These are phyloP conservation scores for Netelia melanura DNA, from an alignment of 2,888 invertebrate genomes.

Conservation along the genomic window DNA sequence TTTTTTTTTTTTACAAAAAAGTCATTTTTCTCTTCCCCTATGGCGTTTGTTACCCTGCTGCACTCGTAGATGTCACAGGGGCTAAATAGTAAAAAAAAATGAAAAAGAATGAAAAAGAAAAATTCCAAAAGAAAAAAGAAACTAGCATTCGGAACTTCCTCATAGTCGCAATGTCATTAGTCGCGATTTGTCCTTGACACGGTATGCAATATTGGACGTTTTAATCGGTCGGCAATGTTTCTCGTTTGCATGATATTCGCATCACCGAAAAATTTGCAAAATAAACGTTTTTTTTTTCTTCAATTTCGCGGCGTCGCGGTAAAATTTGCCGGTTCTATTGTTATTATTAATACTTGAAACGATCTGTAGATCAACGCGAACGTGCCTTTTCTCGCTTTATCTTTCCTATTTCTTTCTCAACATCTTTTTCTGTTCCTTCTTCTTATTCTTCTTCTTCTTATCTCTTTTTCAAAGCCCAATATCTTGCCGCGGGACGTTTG, in stretches of 20 bases:
- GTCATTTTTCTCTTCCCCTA: slow-evolving; percentile 10
- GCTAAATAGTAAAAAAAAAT: slow-evolving; percentile 24
- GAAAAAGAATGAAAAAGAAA: not conserved
- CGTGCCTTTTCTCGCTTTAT: not conserved
- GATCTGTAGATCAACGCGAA: too few relatives aligned
- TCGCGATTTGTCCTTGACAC: slow-evolving; percentile 54
- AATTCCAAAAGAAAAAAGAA: slow-evolving; percentile 8
- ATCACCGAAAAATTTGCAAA: too few relatives aligned
- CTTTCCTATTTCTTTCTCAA: not conserved
- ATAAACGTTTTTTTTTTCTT: too few relatives aligned
- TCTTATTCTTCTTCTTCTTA: not conserved
- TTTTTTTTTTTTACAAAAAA: slow-evolving; percentile 52
- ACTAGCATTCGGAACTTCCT: not conserved
- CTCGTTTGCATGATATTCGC: not conserved
- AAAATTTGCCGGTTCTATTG: too few relatives aligned
- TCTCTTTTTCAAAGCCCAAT: slow-evolving; percentile 1
- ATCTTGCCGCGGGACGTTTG: slow-evolving; percentile 26
- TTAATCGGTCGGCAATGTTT: slow-evolving; percentile 60
- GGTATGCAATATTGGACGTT: slow-evolving; percentile 44
- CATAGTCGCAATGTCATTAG: slow-evolving; percentile 35
- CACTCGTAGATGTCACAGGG: slow-evolving; percentile 43
- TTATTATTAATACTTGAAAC: too few relatives aligned
- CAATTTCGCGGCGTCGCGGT: too few relatives aligned
- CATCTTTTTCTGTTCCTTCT: not conserved
- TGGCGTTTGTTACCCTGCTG: slow-evolving; percentile 42